Conservation (phyloP, 2,113 vertebrate species). For the Etheostoma spectabile region DNA sequence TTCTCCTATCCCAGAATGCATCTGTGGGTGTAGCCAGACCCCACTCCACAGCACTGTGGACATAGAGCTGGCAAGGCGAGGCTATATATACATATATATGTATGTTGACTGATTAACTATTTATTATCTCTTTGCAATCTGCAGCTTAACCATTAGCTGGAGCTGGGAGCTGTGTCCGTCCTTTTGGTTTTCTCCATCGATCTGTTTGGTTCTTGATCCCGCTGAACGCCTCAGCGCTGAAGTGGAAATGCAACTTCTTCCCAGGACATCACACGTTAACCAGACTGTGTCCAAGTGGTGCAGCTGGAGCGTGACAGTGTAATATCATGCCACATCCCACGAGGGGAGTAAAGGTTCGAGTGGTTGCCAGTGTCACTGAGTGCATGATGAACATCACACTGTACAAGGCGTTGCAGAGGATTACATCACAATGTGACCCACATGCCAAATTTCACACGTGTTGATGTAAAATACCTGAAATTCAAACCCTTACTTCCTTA, state of each 20-base stretch:
- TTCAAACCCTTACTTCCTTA: background rate
- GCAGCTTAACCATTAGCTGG: background rate
- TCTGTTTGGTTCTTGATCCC: constrained; percentile 40
- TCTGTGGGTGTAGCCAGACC: no score
- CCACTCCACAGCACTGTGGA: no score
- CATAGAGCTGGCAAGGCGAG: no score
- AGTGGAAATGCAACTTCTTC: constrained; percentile 13
- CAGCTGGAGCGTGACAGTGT: background rate
- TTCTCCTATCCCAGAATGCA: no score
- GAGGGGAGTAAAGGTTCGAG: background rate
- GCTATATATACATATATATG: background rate
- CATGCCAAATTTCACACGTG: background rate
- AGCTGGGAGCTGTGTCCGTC: background rate
- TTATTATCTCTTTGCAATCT: background rate
- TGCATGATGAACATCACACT: background rate
- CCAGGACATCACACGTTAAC: constrained; percentile 3
- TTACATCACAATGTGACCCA: background rate
- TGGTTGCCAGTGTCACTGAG: background rate
- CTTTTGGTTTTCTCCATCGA: constrained; percentile 19
- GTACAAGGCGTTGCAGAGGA: background rate
- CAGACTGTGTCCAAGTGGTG: background rate
- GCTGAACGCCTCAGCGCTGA: background rate
- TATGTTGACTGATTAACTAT: background rate
- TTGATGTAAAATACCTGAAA: background rate
- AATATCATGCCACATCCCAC: background rate